A percentile compares a stretch with the other conserved stretches of the same genome.
These are phyloP conservation scores for Lagodon rhomboides DNA, from an alignment of 2,797 vertebrate genomes.

Conservation along the genomic window DNA sequence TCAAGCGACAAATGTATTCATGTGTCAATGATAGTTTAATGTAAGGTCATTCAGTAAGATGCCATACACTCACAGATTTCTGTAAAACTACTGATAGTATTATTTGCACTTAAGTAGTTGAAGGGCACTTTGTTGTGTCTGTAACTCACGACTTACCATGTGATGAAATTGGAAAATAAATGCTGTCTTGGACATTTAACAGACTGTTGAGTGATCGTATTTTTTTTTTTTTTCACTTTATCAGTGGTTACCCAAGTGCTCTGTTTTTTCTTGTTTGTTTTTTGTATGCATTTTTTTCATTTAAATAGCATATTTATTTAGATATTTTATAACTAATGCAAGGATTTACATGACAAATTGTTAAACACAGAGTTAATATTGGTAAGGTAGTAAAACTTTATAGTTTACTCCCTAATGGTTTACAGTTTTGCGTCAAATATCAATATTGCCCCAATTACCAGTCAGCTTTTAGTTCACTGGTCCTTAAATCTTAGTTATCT, in stretches of 20 bases:
- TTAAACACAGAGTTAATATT: no score
- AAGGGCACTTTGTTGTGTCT: conserved; percentile 3
- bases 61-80: conserved; percentile 23
- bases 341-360: background rate
- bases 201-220: background rate
- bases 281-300: background rate
- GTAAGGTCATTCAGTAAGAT: background rate
- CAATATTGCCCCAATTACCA: no score
- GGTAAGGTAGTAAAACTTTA: no score
- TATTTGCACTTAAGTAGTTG: conserved; percentile 23
- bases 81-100: conserved; percentile 37
- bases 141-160: conserved; percentile 7
- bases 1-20: conserved; percentile 3
- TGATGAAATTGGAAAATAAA: conserved; percentile 51
- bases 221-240: background rate
- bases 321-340: background rate
- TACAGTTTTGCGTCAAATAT: no score
- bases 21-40: conserved; percentile 12
- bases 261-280: background rate
- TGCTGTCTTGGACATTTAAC: background rate
- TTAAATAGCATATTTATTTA: background rate
- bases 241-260: background rate
- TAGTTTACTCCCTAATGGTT: no score
- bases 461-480: background rate
- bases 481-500: no score